A percentile compares a stretch with the other conserved stretches of the same genome.
These are phyloP conservation scores for Pongo abelii DNA, from an alignment of 2,113 vertebrate genomes.

Conservation along the genomic window DNA sequence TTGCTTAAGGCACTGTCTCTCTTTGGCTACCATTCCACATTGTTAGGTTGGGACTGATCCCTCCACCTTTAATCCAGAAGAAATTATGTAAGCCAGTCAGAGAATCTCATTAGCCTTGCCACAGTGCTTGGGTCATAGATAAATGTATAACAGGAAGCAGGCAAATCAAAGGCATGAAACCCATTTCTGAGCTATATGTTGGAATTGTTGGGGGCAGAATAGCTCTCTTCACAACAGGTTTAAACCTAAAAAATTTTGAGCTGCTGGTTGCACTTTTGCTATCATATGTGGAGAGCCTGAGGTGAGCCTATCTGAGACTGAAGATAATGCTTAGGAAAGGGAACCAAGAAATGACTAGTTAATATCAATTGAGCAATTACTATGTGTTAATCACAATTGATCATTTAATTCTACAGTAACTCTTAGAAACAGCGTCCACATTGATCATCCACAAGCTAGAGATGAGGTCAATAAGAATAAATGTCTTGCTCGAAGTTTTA, in stretches of 20 bases:
- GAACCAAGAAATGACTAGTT: background rate
- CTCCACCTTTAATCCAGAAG: background rate
- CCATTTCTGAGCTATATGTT: background rate
- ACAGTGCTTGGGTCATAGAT: background rate
- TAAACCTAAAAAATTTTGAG: background rate
- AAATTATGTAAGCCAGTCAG: background rate
- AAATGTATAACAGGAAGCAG: background rate
- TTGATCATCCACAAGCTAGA: background rate
- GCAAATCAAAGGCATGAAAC: background rate
- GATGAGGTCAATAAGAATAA: background rate
- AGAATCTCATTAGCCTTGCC: background rate
- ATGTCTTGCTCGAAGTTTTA: background rate
- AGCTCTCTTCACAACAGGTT: background rate
- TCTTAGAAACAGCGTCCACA: background rate
- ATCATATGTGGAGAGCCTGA: background rate
- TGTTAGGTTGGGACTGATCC: background rate
- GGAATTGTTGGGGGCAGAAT: background rate
- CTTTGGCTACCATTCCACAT: background rate
- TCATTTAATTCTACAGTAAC: background rate
- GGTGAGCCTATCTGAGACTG: background rate
- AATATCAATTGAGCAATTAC: background rate
- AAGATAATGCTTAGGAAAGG: background rate
- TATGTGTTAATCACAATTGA: background rate
- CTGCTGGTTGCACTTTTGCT: background rate
- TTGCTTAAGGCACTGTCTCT: background rate